Base-by-base conservation (phyloP, 2,888 invertebrate genomes). In the Archaeoteleia sp. region DNA sequence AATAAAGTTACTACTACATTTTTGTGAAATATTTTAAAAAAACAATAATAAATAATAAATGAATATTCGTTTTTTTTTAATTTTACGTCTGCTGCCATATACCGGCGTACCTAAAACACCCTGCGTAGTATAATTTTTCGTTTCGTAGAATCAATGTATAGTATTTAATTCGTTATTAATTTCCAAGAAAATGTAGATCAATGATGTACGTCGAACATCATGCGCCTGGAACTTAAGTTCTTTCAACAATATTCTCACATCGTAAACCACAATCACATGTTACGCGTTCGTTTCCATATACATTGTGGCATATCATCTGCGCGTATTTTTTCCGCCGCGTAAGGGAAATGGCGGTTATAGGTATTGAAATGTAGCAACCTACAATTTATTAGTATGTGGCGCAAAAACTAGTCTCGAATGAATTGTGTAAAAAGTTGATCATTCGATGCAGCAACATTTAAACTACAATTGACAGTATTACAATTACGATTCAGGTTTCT, bases 301-400 rank as follows among this genome's bases (percentile, higher is more conserved):
- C 46, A 57, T 63, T 57, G 49, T 32, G 63, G 63, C 13, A 48
- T 62, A 49, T 63, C 63, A 63, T 63, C 63, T 55, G 63, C 55
- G 34, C 25, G 53, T 27, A 49, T 46, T 34, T 51, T 51, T 35
- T 27, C 32, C 35, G 35, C 29, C 17, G 43, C 29, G 30, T 9
- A 13, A 43, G 57, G 65, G 65, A 65, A 65, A 58, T 45, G 53
- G 51, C 65, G 57, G 65, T 46, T 51, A 20, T 46, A 32, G 46
- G 15, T 53, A 65, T 65, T 63, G 49, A 54, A 62, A 54, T 39
- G 45, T 39, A 17, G 17, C 57, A 65, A 40, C 57, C 57, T 51
- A 35, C 63, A 57, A 65, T 65, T 65, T 65, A 54, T 65, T 65
- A 65, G 57, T 57, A 57, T 45, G 48, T 49, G 39, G 9, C 51